phyloP scores from a whole-genome alignment of 35 echinoderm and acorn worm genomes.

The Ptychodera flava region DNA sequence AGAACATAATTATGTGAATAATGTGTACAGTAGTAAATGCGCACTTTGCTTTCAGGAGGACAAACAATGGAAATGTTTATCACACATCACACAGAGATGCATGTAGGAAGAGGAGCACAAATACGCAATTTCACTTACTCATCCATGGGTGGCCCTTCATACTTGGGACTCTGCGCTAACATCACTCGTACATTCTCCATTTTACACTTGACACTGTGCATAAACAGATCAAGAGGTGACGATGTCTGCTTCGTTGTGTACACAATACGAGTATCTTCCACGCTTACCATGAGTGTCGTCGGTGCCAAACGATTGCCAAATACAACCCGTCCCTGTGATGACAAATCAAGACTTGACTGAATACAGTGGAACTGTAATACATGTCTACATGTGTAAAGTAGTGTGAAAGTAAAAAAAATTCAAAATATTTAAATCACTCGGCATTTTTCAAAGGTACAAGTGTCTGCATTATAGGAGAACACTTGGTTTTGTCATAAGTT shows the following conservation, averaged over 20 bases:
- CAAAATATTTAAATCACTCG: neutral
- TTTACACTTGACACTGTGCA: constrained; percentile 81
- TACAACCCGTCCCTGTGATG: constrained; percentile 68
- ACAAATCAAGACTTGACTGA: neutral
- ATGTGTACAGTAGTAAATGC: too few species aligned
- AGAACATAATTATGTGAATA: too few species aligned
- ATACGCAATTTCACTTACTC: too few species aligned
- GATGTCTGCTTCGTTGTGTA: constrained; percentile 71
- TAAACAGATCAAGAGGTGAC: constrained; percentile 50
- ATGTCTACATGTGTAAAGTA: neutral
- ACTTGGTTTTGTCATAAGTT: too few species aligned
- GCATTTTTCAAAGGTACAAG: too few species aligned
- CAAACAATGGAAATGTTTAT: too few species aligned
- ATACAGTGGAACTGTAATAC: neutral
- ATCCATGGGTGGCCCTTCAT: constrained; percentile 45
- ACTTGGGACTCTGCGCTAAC: constrained; percentile 81
- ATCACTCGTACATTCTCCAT: constrained; percentile 69
- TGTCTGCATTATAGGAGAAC: too few species aligned
- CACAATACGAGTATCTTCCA: constrained; percentile 67
- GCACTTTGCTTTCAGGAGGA: too few species aligned
- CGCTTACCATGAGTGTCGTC: constrained; percentile 47
- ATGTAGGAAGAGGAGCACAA: too few species aligned
- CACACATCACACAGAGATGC: too few species aligned
- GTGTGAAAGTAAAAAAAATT: neutral
- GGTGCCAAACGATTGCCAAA: constrained; percentile 81